Conservation (phyloP, 2,888 invertebrate genomes). For the Proisotoma minuta region DNA sequence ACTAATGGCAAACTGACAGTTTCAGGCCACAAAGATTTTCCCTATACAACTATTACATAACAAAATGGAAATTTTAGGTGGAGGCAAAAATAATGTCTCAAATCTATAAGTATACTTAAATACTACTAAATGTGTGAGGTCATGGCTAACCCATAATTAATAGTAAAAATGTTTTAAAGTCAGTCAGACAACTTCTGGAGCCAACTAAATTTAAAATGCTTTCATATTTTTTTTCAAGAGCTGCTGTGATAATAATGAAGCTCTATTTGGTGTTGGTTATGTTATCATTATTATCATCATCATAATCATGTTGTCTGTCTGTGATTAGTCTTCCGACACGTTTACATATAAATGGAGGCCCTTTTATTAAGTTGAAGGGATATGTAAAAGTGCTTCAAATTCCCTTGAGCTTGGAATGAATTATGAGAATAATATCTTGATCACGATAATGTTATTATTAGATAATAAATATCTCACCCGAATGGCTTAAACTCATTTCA, state of each 20-base stretch:
- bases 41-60: no score
- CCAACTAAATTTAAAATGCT: no score
- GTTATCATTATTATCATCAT: slow-evolving; percentile 3
- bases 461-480: slow-evolving; percentile 5
- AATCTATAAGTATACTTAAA: no score
- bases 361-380: neutral
- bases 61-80: no score
- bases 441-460: slow-evolving; percentile 5
- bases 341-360: neutral
- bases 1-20: slow-evolving; percentile 1
- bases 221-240: no score
- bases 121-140: no score
- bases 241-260: no score
- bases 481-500: neutral
- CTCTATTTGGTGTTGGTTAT: slow-evolving; percentile 4
- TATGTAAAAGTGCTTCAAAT: neutral
- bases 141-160: no score
- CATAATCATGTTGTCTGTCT: neutral
- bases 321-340: slow-evolving; percentile 1
- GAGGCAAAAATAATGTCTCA: no score
- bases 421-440: slow-evolving; percentile 5
- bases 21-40: slow-evolving; percentile 2
- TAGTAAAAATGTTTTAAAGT: no score
- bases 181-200: no score
- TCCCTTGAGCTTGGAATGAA: neutral